Base-by-base conservation (phyloP, 2,113 vertebrate species). In the Cromileptes altivelis region DNA sequence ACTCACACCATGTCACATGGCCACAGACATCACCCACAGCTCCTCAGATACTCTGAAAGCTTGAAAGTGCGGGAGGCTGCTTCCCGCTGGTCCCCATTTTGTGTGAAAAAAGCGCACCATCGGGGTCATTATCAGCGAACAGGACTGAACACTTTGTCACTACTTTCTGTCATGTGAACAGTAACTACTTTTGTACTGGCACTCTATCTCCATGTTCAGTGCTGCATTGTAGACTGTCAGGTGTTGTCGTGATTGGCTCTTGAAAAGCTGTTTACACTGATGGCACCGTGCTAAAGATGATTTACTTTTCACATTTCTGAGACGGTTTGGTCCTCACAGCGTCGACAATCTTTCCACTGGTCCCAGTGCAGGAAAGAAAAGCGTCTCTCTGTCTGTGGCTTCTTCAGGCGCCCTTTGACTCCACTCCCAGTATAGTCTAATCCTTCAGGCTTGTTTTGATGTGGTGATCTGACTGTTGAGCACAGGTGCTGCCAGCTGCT, bases 401-500 rank as follows among this genome's bases (percentile, higher is more conserved):
- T 78, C 65, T 74, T 82, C 61, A 76, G 62, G 77, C 57, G n/a
- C 56, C 62, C 67, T 79, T 45, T 2, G 23, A 19, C 84, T 75
- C 81, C 71, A 1, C 87, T 82, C 82, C 52, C 61, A 61, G 13
- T 47, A 49, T 17, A 33, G 62, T 68, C 56, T 74, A 73, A 80
- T 79, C 88, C 85, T 49, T 58, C 61, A 58, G 63, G 60, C 81
- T 56, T 50, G 86, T 91, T 92, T 86, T 90, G 86, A 91, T 93
- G 90, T 87, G 83, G 88, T 74, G 83, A 84, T 80, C 57, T 89
- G 91, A 92, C 88, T 85, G 91, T 89, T 89, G 85, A 80, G 84
- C 92, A 91, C 92, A 93, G 92, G 93, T 94, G 93, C 85, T 82
- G 88, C 85, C 58, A 27, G 90, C 87, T 86, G 78, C 74, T 80